Percentiles rank a stretch among this genome's conserved stretches.
phyloP scores from a whole-genome alignment of 2,888 invertebrate species.

The Eupsilia transversa region DNA sequence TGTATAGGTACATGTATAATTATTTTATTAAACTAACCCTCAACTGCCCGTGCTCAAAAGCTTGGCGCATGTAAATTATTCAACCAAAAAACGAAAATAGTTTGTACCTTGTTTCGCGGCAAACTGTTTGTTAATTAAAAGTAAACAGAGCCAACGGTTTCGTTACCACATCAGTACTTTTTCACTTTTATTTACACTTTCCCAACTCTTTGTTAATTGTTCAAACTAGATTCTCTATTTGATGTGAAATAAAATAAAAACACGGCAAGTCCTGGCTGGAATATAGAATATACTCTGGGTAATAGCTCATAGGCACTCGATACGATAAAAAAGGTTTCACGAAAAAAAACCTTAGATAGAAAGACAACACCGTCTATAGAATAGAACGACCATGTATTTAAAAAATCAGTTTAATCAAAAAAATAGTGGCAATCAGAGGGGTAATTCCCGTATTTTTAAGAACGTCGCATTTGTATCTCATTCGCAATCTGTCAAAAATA shows the following conservation, averaged over 20 bases:
- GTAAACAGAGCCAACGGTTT: constrained; percentile 57
- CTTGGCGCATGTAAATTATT: constrained; percentile 21
- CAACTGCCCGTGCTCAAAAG: neutral
- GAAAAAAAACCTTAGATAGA: neutral
- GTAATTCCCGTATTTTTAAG: too few relatives aligned
- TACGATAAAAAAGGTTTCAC: neutral
- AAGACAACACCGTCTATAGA: neutral
- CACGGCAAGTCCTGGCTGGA: too few relatives aligned
- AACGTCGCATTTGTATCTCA: too few relatives aligned
- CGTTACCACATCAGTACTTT: constrained; percentile 50
- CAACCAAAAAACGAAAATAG: constrained; percentile 47
- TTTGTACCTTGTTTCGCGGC: constrained; percentile 30
- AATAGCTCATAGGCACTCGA: neutral
- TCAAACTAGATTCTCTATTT: constrained; percentile 33
- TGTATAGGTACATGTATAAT: neutral
- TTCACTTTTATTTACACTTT: constrained; percentile 30
- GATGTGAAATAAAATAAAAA: constrained; percentile 1
- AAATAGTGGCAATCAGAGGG: neutral
- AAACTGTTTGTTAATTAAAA: constrained; percentile 65
- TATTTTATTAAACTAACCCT: constrained; percentile 10
- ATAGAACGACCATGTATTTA: neutral
- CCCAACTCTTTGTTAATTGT: constrained; percentile 42
- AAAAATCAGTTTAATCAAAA: neutral
- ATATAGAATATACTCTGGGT: neutral
- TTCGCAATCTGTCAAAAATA: too few relatives aligned